Percentiles rank a stretch among this genome's conserved stretches.
phyloP scores from a whole-genome alignment of 2,888 invertebrate species.

The Anodontia alba region DNA sequence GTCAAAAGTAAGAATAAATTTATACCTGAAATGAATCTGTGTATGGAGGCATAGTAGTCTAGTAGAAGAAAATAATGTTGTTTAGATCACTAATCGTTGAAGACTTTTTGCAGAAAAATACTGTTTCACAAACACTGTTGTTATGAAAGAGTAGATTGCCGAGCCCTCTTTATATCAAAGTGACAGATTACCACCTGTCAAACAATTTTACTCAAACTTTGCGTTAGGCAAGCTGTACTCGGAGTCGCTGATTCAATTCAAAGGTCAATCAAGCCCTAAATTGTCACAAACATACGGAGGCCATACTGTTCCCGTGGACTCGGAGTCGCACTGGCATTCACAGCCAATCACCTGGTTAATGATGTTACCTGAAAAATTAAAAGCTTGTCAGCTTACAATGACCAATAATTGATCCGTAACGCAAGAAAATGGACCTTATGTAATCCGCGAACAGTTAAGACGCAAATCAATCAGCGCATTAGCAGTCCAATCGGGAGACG shows the following conservation, averaged over 20 bases:
- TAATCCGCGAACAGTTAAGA: neutral
- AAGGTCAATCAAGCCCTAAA: neutral
- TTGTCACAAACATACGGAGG: neutral
- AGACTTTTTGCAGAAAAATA: neutral
- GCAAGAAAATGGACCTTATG: neutral
- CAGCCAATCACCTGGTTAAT: neutral
- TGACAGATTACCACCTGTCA: neutral
- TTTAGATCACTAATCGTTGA: neutral
- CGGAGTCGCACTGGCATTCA: neutral
- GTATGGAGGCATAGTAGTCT: neutral
- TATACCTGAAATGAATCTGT: constrained; percentile 4
- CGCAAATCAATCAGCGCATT: neutral
- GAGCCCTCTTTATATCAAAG: neutral
- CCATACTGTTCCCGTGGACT: neutral
- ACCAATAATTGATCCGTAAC: neutral
- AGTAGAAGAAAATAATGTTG: neutral
- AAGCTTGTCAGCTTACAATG: neutral
- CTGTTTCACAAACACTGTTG: neutral
- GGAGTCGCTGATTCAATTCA: neutral
- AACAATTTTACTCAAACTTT: neutral
- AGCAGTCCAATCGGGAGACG: too few relatives aligned
- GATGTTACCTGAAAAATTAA: constrained; percentile 1
- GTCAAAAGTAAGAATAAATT: too few relatives aligned
- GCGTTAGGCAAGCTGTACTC: neutral
- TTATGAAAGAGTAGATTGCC: neutral